Evolutionary conservation across 2,113 vertebrate genomes (phyloP).

Genomic region (Rafetus swinhoei): DNA sequence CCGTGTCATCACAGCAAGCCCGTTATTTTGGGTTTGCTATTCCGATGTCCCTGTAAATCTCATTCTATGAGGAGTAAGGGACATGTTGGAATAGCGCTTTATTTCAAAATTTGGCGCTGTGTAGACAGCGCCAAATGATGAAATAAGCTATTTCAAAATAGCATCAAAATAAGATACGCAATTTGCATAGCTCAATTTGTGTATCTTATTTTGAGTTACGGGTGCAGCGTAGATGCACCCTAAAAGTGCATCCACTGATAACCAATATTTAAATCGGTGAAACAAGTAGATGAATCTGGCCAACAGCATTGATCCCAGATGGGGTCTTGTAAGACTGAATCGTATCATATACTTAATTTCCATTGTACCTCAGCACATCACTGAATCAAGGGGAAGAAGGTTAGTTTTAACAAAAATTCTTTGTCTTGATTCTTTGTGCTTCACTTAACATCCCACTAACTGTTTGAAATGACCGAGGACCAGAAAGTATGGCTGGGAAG

Average conservation of each 20-base stretch:
- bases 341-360: background rate
- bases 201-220: too few species aligned
- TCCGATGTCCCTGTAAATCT: too few species aligned
- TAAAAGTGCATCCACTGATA: background rate
- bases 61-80: too few species aligned
- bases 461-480: background rate
- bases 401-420: rapidly evolving
- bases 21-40: too few species aligned
- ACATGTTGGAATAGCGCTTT: too few species aligned
- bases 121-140: too few species aligned
- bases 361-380: background rate
- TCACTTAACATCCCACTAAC: background rate
- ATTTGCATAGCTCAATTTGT: too few species aligned
- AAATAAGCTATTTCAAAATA: too few species aligned
- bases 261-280: background rate
- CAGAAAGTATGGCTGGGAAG: background rate
- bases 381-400: background rate
- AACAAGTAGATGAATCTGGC: rapidly evolving
- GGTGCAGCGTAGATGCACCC: too few species aligned
- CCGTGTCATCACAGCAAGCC: too few species aligned
- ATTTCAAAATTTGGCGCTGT: too few species aligned
- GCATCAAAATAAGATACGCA: too few species aligned
- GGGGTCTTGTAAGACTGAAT: background rate
- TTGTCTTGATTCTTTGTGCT: rapidly evolving
- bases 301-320: background rate